Evolutionary conservation across 2,888 invertebrate genomes (phyloP), one percentile per base, ranked within the genome.

Genomic region (Eupithecia dodoneata): DNA sequence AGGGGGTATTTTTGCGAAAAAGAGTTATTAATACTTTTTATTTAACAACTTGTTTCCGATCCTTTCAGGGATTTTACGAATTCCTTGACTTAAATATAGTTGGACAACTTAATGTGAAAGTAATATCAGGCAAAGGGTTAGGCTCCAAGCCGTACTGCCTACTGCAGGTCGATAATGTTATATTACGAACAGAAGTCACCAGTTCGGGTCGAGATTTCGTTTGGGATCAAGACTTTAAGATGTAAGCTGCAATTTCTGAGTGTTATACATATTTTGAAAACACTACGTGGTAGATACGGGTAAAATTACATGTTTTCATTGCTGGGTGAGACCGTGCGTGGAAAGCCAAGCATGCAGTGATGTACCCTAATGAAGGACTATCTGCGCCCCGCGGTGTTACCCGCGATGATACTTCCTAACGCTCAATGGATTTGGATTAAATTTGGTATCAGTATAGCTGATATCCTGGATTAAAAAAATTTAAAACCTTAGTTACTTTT

Each of bases 171-270:
- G 93, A 93, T 78, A 94, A 94, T 78, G 92, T 93, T 79, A 87
- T 88, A 72, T 89, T 94, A 2, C 91, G 92, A 78, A 93, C 94
- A 0, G 91, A 90, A 10, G 86, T 84, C 12, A 85, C 84, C 4
- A 84, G 83, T 0, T 81, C 86, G 15, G 84, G 80, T 66, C 41
- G 87, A 0, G 93, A 92, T n/a, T 91, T 91, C 0, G 77, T 79
- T 9, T 95, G 94, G 94, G 90, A 94, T 76, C 93, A 93, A 76
- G 87, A 80, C 69, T 94, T 92, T 76, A 83, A 90, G 12, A 93
- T 95, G 94, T 95, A 73, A 76, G 76, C 73, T 9, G 18, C 18
- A 12, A 18, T 30, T 12, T 65, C 7, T 18, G 4, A 49, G 12
- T 49, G 12, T 47, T 47, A 49, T 49, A 30, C 30, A 30, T 30